These are phyloP conservation scores for Calephelis perditalis DNA, from an alignment of 2,888 invertebrate genomes.

Conservation along the genomic window DNA sequence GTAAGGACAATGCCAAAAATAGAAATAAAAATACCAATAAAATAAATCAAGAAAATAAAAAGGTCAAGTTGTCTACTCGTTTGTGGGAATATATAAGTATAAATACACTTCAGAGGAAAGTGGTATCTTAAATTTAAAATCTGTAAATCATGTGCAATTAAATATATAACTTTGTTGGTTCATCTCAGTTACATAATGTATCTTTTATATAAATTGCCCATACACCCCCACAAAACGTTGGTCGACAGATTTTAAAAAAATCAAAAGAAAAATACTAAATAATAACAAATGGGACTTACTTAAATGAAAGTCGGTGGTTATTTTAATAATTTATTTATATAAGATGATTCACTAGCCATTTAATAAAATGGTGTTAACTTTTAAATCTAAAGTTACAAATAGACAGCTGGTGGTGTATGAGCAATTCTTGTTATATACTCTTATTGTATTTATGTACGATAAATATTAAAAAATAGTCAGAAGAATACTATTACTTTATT, in stretches of 20 bases:
- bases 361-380: constrained; percentile 36
- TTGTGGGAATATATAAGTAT: constrained; percentile 75
- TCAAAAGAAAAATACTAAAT: constrained; percentile 53
- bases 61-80: constrained; percentile 39
- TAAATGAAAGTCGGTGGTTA: constrained; percentile 68
- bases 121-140: constrained; percentile 9
- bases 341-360: constrained; percentile 59
- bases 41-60: constrained; percentile 36
- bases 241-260: constrained; percentile 45
- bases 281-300: constrained; percentile 59
- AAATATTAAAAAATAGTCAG: constrained; percentile 2
- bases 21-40: constrained; percentile 38
- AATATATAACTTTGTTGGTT: constrained; percentile 28
- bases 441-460: constrained; percentile 10
- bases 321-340: constrained; percentile 66
- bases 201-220: constrained; percentile 56
- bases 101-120: constrained; percentile 22
- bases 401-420: constrained; percentile 70
- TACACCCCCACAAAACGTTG: constrained; percentile 76
- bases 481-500: constrained; percentile 6
- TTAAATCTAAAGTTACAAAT: constrained; percentile 56
- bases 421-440: constrained; percentile 51
- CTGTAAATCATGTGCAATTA: constrained; percentile 6
- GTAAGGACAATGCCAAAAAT: constrained; percentile 26
- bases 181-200: not conserved